Conservation (phyloP, 2,888 invertebrate species). For the Drosophila picticornis region DNA sequence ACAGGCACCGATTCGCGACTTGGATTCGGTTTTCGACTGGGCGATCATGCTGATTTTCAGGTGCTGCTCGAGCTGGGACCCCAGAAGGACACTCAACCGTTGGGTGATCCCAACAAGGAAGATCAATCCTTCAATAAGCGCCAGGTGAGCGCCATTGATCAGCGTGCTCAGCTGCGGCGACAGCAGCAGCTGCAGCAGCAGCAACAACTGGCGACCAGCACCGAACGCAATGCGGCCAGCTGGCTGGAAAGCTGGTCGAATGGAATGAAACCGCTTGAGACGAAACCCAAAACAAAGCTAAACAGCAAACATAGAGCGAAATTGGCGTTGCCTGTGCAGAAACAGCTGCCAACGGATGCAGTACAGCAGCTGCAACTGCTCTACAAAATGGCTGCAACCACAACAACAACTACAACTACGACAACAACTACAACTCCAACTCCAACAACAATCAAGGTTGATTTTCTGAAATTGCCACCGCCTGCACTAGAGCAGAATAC, state of each 20-base stretch:
- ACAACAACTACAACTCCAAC: constrained; percentile 32
- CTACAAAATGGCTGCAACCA: constrained; percentile 82
- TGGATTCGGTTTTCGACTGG: constrained; percentile 92
- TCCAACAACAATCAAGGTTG: constrained; percentile 19
- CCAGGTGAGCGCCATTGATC: constrained; percentile 78
- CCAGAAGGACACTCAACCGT: constrained; percentile 90
- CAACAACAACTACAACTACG: constrained; percentile 19
- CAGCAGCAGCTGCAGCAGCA: constrained; percentile 72
- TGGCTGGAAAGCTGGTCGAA: constrained; percentile 89
- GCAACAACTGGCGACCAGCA: constrained; percentile 85
- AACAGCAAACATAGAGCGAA: constrained; percentile 15
- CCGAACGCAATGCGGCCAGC: constrained; percentile 70
- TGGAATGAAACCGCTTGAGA: constrained; percentile 84
- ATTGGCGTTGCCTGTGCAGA: constrained; percentile 47
- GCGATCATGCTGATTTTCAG: constrained; percentile 93
- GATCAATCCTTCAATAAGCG: constrained; percentile 82
- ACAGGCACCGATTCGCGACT: constrained; percentile 92
- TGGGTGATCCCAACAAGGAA: constrained; percentile 86
- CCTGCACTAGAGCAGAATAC: constrained; percentile 53
- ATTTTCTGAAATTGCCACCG: constrained; percentile 55
- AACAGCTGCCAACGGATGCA: constrained; percentile 84
- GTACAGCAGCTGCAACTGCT: constrained; percentile 83
- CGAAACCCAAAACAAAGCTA: constrained; percentile 34
- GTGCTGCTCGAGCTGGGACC: constrained; percentile 91
- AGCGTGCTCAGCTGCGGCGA: constrained; percentile 63